Conservation (phyloP, 2,888 invertebrate genomes). For the Mythimna vitellina region DNA sequence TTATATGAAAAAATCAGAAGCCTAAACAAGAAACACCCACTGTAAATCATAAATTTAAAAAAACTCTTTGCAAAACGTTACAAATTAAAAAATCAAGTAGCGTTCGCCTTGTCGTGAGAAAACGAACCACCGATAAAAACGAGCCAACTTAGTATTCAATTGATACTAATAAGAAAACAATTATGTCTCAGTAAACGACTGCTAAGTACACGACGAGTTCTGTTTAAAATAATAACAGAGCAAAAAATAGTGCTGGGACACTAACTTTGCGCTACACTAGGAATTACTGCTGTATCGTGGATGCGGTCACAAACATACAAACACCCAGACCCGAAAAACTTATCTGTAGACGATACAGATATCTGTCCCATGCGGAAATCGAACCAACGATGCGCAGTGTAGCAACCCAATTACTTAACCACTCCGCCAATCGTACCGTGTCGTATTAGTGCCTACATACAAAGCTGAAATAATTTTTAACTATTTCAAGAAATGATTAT, state of each 20-base stretch:
- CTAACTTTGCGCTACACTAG: too few species aligned
- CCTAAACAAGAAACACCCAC: not conserved
- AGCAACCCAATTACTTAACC: too few species aligned
- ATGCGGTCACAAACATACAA: too few species aligned
- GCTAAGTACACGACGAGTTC: constrained; percentile 41
- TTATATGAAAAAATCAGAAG: not conserved
- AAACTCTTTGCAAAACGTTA: constrained; percentile 17
- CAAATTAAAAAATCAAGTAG: constrained; percentile 44
- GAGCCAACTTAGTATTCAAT: constrained; percentile 58
- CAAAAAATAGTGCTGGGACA: constrained; percentile 36
- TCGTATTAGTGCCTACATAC: too few species aligned
- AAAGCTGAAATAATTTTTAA: too few species aligned
- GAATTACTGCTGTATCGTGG: too few species aligned
- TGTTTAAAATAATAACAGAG: constrained; percentile 41
- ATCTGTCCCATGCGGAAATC: too few species aligned
- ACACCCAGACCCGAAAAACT: too few species aligned
- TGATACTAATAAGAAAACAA: constrained; percentile 65
- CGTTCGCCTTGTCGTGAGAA: constrained; percentile 56
- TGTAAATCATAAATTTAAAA: not conserved
- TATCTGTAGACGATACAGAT: too few species aligned
- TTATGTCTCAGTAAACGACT: constrained; percentile 55
- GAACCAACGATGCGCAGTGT: too few species aligned
- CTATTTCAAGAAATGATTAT: too few species aligned
- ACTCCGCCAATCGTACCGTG: too few species aligned
- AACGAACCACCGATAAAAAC: constrained; percentile 41